Base-by-base conservation (phyloP, 53 echinoderm and acorn worm species). In the Zoroaster sp. region DNA sequence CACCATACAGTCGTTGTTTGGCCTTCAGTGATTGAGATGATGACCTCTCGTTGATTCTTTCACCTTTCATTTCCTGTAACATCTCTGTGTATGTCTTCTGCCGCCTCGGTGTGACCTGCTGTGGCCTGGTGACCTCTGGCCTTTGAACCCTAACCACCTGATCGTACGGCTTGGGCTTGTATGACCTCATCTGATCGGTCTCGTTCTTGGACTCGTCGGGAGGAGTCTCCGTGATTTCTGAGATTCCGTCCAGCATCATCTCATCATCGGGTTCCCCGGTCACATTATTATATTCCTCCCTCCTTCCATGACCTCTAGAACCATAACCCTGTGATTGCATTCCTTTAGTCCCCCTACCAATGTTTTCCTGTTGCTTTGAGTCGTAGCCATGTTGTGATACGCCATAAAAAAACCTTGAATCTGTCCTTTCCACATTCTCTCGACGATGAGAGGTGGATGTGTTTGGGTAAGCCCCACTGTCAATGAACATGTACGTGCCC, bases 21-120 rank as follows among this genome's bases (percentile, higher is more conserved):
- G 75, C 71, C 69, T 69, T 93, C 8, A 89, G 14, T 15, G 52
- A 66, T 5, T 77, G 73, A 55, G 76, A 78, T 40, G 91, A 52
- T 0, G 81, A 28, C 35, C 31, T 51, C 71, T 11, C 47, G 18
- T 23, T 33, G 17, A 35, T 35, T 1, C 69, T 41, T 59, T 89
- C 90, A n/a, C 82, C 81, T 80, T 80, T 73, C 89, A 97, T 78
- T 46, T 97, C 95, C 73, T 88, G 88, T 41, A 97, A 87, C 92
- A 93, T 94, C 46, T 97, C 97, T 5, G 92, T 85, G 46, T 97
- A 95, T 1, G 95, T 95, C 89, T 95, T 97, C 43, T 74, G 49
- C 46, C 65, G 88, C 89, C 89, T 82, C 40, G 91, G 92, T n/a
- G 89, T 69, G 18, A 54, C 79, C 18, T 32, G 49, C 30, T 68